Base-by-base conservation (phyloP, 2,888 invertebrate species). In the Bhutanitis thaidina region DNA sequence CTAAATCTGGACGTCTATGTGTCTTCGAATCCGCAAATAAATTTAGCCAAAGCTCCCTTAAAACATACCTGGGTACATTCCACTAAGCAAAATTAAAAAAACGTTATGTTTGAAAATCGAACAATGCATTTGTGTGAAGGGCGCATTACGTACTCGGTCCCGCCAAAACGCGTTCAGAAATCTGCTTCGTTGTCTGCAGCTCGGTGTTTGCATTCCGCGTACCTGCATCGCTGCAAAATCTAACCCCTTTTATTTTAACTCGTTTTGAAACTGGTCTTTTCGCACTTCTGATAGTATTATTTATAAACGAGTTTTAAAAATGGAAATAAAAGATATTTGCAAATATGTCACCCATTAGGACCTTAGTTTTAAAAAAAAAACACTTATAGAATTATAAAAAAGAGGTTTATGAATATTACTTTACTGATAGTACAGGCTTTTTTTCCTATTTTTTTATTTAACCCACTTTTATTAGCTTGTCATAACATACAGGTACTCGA, bases 181-280 rank as follows among this genome's bases (percentile, higher is more conserved):
- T 81, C 67, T 47, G 81, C 74, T 77, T 58, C 48, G 59, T 62
- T 59, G 60, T 71, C 64, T 77, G 78, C 79, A 81, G 79, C 77
- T 58, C 72, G 30, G 52, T 61, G 76, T 83, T 80, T 74, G 86
- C 84, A 80, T 83, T 83, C 76, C 79, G 77, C 64, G 57, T 77
- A 77, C 75, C 83, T 83, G 73, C 69, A 67, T 53, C 53, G 66
- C 56, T 71, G 74, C 80, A 77, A 72, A 71, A 73, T 50, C 53
- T 37, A 60, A 67, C 70, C 74, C 70, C 20, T 20, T 67, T 69
- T n/a, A n/a, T 57, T 60, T 55, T 46, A 74, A 75, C 69, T 60
- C 61, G 70, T 76, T 65, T 46, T 29, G 9, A 49, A 53, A 55
- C 56, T 45, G 43, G 52, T 56, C 37, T 39, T 55, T 57, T 48